These are phyloP conservation scores for Paramormyrops hopkinsi DNA, from an alignment of 2,797 vertebrate genomes.

Conservation along the genomic window DNA sequence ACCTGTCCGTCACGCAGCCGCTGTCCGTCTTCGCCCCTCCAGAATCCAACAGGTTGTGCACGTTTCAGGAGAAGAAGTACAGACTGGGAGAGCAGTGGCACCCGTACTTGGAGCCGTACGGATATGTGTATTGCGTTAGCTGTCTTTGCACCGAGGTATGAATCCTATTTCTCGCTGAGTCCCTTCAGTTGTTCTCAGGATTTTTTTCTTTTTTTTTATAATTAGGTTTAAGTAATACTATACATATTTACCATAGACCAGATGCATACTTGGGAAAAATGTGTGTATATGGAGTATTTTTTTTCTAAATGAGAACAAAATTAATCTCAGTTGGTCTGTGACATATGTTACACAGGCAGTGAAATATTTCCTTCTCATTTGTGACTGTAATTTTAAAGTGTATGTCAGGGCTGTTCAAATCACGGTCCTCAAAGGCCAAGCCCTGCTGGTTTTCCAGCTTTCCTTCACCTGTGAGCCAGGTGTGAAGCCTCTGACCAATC, in stretches of 20 bases:
- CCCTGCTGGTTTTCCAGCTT: background rate
- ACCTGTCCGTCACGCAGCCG: background rate
- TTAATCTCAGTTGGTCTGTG: background rate
- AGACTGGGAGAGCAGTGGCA: constrained; percentile 70
- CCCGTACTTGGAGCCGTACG: constrained; percentile 70
- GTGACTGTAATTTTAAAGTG: background rate
- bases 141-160: constrained; percentile 71
- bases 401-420: background rate
- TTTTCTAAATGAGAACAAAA: background rate
- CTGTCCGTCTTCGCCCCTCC: background rate
- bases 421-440: background rate
- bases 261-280: background rate
- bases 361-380: background rate
- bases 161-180: background rate
- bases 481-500: background rate
- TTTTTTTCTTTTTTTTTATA: background rate
- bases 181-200: background rate
- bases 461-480: background rate
- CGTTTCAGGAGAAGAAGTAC: constrained; percentile 74
- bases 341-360: background rate
- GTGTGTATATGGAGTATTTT: background rate
- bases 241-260: background rate
- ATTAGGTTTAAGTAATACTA: background rate
- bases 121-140: constrained; percentile 67
- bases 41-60: constrained; percentile 68